Evolutionary conservation across 2,797 vertebrate genomes (phyloP).

Genomic region (Tympanoctomys barrerae): DNA sequence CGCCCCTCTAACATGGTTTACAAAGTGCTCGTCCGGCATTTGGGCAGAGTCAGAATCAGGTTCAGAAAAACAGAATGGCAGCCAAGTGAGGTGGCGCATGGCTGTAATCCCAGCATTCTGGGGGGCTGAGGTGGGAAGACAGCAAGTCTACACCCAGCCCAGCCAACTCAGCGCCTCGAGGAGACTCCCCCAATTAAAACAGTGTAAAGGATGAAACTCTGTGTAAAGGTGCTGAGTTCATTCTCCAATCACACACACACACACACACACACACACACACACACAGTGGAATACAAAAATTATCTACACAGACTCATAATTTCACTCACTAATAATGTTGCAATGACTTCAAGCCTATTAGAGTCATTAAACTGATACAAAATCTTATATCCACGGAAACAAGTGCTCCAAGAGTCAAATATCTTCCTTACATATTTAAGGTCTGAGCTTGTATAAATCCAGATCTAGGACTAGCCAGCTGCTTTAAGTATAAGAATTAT

Average conservation of each 20-base stretch:
- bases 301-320: not conserved
- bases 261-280: not conserved
- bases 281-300: not conserved
- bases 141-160: not conserved
- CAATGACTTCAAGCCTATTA: constrained; percentile 13
- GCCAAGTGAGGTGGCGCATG: not conserved
- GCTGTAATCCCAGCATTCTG: not conserved
- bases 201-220: not conserved
- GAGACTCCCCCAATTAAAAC: not conserved
- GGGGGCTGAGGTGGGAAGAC: not conserved
- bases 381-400: not conserved
- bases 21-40: not conserved
- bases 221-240: not conserved
- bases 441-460: not conserved
- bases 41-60: not conserved
- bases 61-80: constrained; percentile 35
- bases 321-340: not conserved
- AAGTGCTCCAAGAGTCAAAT: not conserved
- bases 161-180: not conserved
- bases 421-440: constrained; percentile 36
- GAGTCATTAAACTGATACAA: not conserved
- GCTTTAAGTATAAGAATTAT: constrained; percentile 1
- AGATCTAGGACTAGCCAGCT: not conserved
- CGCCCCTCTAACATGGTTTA: not conserved
- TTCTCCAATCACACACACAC: not conserved